Percentiles rank a stretch among this genome's conserved stretches.
These are phyloP conservation scores for Thymelicus lineola DNA, from an alignment of 2,888 invertebrate genomes.

Conservation along the genomic window DNA sequence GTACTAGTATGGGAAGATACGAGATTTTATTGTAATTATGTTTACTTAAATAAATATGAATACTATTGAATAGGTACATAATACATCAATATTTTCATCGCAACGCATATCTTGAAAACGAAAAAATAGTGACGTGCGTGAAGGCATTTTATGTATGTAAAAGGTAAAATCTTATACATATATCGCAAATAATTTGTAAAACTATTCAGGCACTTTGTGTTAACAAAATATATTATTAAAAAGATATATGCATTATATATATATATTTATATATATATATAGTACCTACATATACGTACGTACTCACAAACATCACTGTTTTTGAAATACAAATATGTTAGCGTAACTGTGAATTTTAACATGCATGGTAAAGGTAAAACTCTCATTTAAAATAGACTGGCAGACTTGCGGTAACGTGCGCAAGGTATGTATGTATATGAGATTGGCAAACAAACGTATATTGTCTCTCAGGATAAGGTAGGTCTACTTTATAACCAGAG, in stretches of 20 bases:
- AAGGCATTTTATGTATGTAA: conserved; percentile 22
- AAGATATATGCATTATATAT: background rate
- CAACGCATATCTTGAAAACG: background rate
- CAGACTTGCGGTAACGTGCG: background rate
- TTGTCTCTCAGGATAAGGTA: background rate
- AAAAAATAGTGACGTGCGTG: background rate
- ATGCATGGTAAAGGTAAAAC: no score
- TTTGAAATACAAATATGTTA: conserved; percentile 5
- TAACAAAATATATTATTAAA: background rate
- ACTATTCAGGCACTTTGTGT: conserved; percentile 32
- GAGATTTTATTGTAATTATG: background rate
- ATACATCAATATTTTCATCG: background rate
- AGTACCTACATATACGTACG: no score
- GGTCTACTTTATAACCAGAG: background rate
- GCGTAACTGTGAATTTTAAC: background rate
- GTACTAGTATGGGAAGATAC: background rate
- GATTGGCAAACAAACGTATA: no score
- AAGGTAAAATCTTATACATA: conserved; percentile 3
- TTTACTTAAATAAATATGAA: background rate
- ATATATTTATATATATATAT: background rate
- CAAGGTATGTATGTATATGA: no score
- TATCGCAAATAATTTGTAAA: conserved; percentile 22
- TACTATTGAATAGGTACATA: no score
- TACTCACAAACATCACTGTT: background rate
- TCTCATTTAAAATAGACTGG: background rate